Evolutionary conservation across 2,113 vertebrate genomes (phyloP).

Genomic region (Glaucidium brasilianum): DNA sequence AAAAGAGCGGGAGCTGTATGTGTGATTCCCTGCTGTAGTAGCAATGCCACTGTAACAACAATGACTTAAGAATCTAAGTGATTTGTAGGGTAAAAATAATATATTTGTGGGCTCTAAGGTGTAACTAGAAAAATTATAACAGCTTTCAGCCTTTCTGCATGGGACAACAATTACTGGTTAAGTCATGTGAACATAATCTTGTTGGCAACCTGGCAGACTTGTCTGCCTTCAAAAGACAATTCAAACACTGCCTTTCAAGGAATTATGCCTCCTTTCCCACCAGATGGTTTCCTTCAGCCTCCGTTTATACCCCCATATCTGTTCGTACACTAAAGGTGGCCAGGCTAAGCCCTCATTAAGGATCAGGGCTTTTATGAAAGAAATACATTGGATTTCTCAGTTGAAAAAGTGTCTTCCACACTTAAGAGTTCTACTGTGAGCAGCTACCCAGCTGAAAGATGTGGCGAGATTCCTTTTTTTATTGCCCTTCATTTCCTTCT

Average conservation of each 20-base stretch:
- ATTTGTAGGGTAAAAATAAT: not conserved
- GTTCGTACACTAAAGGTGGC: not conserved
- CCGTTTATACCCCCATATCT: fast-evolving
- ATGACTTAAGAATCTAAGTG: not conserved
- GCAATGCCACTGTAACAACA: not conserved
- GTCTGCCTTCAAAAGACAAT: not conserved
- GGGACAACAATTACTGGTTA: not conserved
- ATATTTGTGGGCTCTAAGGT: not conserved
- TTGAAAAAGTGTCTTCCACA: not conserved
- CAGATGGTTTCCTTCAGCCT: not conserved
- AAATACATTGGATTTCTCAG: not conserved
- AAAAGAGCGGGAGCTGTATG: not conserved
- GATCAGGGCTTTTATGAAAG: not conserved
- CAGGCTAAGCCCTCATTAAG: not conserved
- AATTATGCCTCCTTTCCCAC: not conserved
- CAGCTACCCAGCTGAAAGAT: not conserved
- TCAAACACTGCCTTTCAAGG: not conserved
- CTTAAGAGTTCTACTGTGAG: not conserved
- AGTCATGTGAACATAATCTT: not conserved
- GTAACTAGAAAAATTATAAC: not conserved
- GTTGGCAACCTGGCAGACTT: not conserved
- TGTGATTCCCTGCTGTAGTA: not conserved
- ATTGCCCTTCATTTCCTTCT: conserved; percentile 8
- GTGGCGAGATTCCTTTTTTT: not conserved
- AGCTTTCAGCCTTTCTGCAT: not conserved